Evolutionary conservation across 2,113 vertebrate species (phyloP).

Genomic region (Clarias magur): DNA sequence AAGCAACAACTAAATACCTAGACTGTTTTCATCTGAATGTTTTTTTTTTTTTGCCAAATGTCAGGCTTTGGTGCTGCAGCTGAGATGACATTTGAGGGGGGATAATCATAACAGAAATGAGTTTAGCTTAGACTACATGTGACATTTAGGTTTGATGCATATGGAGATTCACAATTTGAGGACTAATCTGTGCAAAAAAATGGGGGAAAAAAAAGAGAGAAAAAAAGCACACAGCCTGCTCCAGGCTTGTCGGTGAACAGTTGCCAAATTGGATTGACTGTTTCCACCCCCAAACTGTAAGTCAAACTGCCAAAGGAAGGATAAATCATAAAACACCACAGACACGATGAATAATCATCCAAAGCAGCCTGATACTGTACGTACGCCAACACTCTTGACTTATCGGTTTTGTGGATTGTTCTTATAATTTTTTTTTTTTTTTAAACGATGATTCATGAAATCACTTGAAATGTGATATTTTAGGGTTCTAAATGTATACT

Average conservation of each 20-base stretch:
- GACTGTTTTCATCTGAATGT: background rate
- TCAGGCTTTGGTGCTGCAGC: conserved; percentile 25
- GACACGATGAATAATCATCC: background rate
- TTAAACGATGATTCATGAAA: background rate
- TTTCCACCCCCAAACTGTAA: background rate
- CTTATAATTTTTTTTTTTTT: background rate
- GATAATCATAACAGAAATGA: conserved; percentile 32
- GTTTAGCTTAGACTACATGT: conserved; percentile 12
- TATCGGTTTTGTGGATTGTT: background rate
- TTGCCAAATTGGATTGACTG: background rate
- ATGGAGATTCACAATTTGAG: background rate
- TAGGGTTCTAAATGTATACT: background rate
- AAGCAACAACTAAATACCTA: background rate
- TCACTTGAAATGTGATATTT: background rate
- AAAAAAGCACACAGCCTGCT: background rate
- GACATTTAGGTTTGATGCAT: conserved; percentile 37
- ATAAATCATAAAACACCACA: background rate
- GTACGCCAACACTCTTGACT: background rate
- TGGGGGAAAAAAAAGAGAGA: too few relatives aligned
- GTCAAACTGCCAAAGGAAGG: background rate
- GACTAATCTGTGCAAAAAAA: conserved; percentile 14
- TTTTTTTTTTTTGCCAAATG: conserved; percentile 27
- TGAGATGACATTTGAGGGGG: conserved; percentile 43
- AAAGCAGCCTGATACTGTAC: background rate
- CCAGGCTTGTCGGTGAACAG: conserved; percentile 7